Base-by-base conservation (phyloP, 2,888 invertebrate genomes). In the Cryptocheilus praepositus region DNA sequence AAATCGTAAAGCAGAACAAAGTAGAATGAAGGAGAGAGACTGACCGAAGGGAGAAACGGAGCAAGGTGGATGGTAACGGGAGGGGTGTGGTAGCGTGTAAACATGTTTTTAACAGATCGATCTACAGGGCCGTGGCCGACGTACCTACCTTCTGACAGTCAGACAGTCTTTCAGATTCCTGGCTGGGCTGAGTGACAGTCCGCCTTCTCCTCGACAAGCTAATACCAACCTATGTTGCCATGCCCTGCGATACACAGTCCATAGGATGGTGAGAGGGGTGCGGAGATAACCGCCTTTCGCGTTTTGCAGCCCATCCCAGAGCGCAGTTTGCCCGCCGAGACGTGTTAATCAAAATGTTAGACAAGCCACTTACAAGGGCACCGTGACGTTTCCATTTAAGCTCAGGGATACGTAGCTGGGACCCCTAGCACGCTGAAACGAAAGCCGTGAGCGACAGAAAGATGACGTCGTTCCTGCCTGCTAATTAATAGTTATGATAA, bases 321-420 rank as follows among this genome's bases (percentile, higher is more conserved):
- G 25, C 76, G 77, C 82, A 77, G 79, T 74, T 80, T 71, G 70
- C 74, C 74, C 69, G 74, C 73, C 79, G 80, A 83, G 86, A 88
- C 88, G 88, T 87, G 88, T 88, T 88, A 88, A 88, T 88, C 87
- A 88, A 88, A 88, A 88, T 88, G 88, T 88, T 87, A 85, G 86
- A 88, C 88, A 88, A 88, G 88, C 87, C 88, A 87, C 87, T 88
- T 88, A 88, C 87, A 87, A 79, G 85, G 78, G 80, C 79, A 74
- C 79, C 85, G 81, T 86, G 88, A 88, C 88, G 88, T 88, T 86
- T 85, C 87, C 86, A 88, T 88, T 88, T 87, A 87, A 81, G 81
- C 82, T 71, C 70, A 15, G 54, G 70, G 75, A 68, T 65, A 70
- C 58, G 36, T 49, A 55, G 22, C 56, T 5, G n/a, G 28, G 43